These are phyloP conservation scores for Apodemia hepburni DNA, from an alignment of 2,888 invertebrate genomes.

Conservation along the genomic window DNA sequence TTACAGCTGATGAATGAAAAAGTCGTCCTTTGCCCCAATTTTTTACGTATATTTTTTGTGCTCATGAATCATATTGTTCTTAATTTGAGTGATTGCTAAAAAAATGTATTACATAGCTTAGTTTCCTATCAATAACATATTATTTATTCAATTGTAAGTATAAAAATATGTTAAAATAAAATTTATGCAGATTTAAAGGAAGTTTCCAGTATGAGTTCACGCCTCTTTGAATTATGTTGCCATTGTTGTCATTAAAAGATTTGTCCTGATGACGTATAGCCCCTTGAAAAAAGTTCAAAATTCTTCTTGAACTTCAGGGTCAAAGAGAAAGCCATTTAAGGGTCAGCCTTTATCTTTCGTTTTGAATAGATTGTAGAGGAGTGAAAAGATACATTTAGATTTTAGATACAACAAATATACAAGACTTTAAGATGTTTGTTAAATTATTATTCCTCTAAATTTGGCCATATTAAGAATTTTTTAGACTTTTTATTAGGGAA, in stretches of 20 bases:
- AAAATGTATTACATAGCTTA: too few relatives aligned
- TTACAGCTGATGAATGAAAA: constrained; percentile 70
- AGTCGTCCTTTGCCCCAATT: constrained; percentile 53
- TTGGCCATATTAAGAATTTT: too few relatives aligned
- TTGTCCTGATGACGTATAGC: neutral
- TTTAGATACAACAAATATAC: too few relatives aligned
- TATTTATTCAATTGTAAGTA: neutral
- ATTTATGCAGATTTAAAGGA: too few relatives aligned
- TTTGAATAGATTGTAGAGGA: too few relatives aligned
- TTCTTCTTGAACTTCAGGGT: neutral
- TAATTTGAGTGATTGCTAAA: neutral
- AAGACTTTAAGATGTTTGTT: too few relatives aligned
- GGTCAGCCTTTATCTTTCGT: too few relatives aligned
- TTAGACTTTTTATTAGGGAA: too few relatives aligned
- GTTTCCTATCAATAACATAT: neutral
- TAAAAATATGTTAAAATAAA: neutral
- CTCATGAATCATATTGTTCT: neutral
- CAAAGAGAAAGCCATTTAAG: too few relatives aligned
- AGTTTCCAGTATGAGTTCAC: neutral
- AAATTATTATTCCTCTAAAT: too few relatives aligned
- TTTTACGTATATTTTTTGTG: constrained; percentile 21
- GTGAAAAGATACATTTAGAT: too few relatives aligned
- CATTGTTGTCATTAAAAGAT: neutral
- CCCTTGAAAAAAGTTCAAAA: neutral
- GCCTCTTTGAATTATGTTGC: neutral